Evolutionary conservation across 2,888 invertebrate species (phyloP).

Genomic region (Nysson spinosus): DNA sequence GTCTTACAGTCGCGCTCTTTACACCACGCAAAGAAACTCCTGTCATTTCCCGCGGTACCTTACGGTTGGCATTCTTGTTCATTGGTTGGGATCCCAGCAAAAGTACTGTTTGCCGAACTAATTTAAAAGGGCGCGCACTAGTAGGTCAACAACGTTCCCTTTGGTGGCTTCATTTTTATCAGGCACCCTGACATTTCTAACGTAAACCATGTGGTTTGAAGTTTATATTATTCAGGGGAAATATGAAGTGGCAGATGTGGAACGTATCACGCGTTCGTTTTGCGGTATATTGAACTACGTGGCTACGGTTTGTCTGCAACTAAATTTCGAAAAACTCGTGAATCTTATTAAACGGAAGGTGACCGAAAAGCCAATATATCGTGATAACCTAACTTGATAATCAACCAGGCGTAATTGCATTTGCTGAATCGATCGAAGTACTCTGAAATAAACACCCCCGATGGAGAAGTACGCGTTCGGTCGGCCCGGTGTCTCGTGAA

Average conservation of each 20-base stretch:
- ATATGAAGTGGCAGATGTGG: background rate
- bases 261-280: no score
- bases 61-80: constrained; percentile 16
- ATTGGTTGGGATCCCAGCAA: constrained; percentile 1
- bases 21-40: constrained; percentile 30
- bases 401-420: constrained; percentile 53
- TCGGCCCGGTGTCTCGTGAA: constrained; percentile 27
- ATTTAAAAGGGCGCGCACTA: constrained; percentile 57
- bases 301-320: no score
- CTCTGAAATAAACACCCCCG: constrained; percentile 48
- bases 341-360: no score
- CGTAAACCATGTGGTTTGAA: background rate
- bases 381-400: constrained; percentile 49
- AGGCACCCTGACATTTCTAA: constrained; percentile 18
- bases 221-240: background rate
- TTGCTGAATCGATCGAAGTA: constrained; percentile 42
- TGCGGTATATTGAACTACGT: no score
- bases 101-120: constrained; percentile 53
- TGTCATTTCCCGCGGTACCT: constrained; percentile 48
- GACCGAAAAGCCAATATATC: constrained; percentile 30
- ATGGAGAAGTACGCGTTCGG: constrained; percentile 1
- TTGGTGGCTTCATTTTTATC: constrained; percentile 5
- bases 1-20: constrained; percentile 56
- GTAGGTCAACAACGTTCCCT: constrained; percentile 47
- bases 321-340: constrained; percentile 16